Percentiles rank a stretch among this genome's conserved stretches.
Evolutionary conservation across 2,797 vertebrate genomes (phyloP).

Genomic region (Sebastiscus tertius): DNA sequence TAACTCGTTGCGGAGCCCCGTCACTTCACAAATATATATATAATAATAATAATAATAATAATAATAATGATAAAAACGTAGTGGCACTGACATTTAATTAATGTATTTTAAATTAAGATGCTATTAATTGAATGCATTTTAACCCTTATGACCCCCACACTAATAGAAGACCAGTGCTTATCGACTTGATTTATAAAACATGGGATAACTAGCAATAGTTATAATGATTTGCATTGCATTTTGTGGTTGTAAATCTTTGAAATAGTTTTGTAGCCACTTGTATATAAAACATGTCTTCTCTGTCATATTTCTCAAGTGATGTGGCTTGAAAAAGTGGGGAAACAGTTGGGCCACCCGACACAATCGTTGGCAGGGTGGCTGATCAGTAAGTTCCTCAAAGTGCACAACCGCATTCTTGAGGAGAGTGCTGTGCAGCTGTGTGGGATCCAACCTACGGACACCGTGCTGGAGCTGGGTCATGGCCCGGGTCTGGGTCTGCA

Average conservation of each 20-base stretch:
- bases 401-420: conserved; percentile 65
- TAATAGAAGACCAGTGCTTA: not conserved
- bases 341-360: conserved; percentile 74
- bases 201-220: not conserved
- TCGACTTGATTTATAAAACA: not conserved
- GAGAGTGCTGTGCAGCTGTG: conserved; percentile 72
- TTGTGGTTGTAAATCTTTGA: not conserved
- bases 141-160: not conserved
- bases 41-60: no score
- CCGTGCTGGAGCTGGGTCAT: conserved; percentile 80
- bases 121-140: not conserved
- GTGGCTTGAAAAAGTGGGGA: conserved; percentile 55
- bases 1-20: no score
- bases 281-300: not conserved
- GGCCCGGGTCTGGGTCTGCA: conserved; percentile 79
- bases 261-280: not conserved
- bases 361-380: conserved; percentile 75
- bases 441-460: conserved; percentile 72
- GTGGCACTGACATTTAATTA: no score
- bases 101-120: not conserved
- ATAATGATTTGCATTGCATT: not conserved
- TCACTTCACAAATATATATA: no score
- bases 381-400: conserved; percentile 58
- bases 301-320: conserved; percentile 50
- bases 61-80: no score